A percentile compares a stretch with the other conserved stretches of the same genome.
These are phyloP conservation scores for Prolemur simus DNA, from an alignment of 2,113 vertebrate genomes.

Conservation along the genomic window DNA sequence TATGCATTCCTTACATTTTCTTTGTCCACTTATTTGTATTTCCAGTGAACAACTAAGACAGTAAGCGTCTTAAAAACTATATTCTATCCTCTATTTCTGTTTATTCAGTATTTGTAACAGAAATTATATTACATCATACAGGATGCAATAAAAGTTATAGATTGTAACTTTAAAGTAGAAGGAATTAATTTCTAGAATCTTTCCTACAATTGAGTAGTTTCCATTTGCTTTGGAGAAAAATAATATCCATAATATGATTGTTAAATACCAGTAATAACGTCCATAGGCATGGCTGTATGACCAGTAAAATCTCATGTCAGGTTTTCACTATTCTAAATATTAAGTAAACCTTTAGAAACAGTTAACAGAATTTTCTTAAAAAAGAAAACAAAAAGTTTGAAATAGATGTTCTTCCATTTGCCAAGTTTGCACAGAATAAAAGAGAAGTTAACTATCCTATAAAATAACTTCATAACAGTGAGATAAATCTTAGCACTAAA, in stretches of 20 bases:
- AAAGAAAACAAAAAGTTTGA: neutral
- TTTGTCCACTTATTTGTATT: neutral
- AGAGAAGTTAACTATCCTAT: neutral
- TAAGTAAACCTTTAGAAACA: conserved; percentile 18
- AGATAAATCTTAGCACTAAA: neutral
- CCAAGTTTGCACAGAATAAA: neutral
- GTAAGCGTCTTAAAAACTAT: neutral
- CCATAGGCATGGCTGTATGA: neutral
- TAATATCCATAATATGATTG: neutral
- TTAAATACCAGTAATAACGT: neutral
- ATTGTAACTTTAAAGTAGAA: conserved; percentile 19
- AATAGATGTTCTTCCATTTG: neutral
- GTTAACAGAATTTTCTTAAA: neutral
- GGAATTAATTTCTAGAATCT: neutral
- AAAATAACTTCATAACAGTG: neutral
- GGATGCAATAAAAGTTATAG: neutral
- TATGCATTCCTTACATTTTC: neutral
- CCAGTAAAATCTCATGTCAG: neutral
- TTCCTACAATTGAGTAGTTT: neutral
- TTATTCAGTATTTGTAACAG: neutral
- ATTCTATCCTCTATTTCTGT: neutral
- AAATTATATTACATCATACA: neutral
- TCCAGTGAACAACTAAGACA: neutral
- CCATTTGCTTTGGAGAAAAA: conserved; percentile 16
- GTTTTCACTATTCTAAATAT: neutral